Conservation (phyloP, 2,113 vertebrate species). For the Entomyzon cyanotis region DNA sequence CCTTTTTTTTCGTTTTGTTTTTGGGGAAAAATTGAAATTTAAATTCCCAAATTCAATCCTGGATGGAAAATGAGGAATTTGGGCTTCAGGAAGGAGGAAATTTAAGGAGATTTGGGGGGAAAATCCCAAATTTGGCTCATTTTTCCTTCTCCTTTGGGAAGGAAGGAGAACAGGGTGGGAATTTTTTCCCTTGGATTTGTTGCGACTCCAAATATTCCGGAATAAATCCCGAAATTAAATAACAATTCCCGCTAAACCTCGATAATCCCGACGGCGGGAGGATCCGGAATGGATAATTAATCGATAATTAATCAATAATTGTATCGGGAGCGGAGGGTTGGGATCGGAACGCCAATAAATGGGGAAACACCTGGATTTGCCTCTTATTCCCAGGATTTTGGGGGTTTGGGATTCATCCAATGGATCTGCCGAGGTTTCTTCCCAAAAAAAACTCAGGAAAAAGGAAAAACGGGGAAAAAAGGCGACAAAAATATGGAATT, state of each 20-base stretch:
- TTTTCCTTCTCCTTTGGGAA: not conserved
- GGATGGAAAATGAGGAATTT: not conserved
- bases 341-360: slow-evolving; percentile 40
- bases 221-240: not conserved
- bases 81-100: not conserved
- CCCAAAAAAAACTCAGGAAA: not conserved
- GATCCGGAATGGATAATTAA: not conserved
- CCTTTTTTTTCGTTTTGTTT: not conserved
- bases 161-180: not conserved
- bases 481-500: fast-evolving
- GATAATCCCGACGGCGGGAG: not conserved
- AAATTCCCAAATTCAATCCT: not conserved
- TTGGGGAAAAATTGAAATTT: not conserved
- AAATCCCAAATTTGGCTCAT: not conserved
- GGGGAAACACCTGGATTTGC: not conserved
- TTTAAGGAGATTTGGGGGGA: too few relatives aligned
- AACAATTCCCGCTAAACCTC: not conserved
- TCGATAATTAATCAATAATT: not conserved
- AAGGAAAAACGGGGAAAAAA: not conserved
- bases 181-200: slow-evolving; percentile 49
- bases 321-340: not conserved
- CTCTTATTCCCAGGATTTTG: not conserved
- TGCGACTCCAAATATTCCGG: slow-evolving; percentile 55
- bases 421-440: not conserved
- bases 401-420: fast-evolving